Evolutionary conservation across 2,797 vertebrate species (phyloP).

Genomic region (Champsocephalus esox): DNA sequence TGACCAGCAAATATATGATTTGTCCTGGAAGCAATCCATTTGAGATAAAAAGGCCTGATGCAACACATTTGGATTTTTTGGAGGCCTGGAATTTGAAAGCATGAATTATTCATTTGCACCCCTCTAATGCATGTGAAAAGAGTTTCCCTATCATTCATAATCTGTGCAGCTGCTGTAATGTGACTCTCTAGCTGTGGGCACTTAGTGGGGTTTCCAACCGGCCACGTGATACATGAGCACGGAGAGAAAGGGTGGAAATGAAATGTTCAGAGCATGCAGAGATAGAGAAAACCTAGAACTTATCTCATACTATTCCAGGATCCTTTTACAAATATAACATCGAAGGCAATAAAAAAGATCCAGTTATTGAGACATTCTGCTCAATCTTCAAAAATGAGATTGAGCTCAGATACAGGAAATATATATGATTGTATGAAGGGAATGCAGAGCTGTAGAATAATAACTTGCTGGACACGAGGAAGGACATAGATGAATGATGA

Average conservation of each 20-base stretch:
- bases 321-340: constrained; percentile 23
- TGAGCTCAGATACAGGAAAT: background rate
- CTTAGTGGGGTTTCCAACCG: constrained; percentile 72
- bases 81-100: constrained; percentile 72
- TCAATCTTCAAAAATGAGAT: constrained; percentile 17
- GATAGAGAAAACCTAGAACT: constrained; percentile 39
- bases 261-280: constrained; percentile 45
- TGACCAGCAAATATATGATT: constrained; percentile 53
- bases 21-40: constrained; percentile 49
- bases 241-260: constrained; percentile 36
- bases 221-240: constrained; percentile 59
- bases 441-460: constrained; percentile 5
- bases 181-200: constrained; percentile 74
- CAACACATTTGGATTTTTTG: constrained; percentile 68
- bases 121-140: constrained; percentile 83
- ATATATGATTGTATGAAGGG: too few species aligned
- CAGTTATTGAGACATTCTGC: constrained; percentile 25
- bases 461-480: constrained; percentile 12
- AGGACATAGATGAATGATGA: constrained; percentile 15
- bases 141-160: constrained; percentile 84
- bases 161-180: constrained; percentile 79
- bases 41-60: constrained; percentile 60
- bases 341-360: constrained; percentile 2
- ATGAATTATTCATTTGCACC: constrained; percentile 83
- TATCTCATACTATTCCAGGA: constrained; percentile 28